Evolutionary conservation across 1,140 invertebrate species (phyloP), one percentile per base, ranked within the genome.

Genomic region (Physella acuta): DNA sequence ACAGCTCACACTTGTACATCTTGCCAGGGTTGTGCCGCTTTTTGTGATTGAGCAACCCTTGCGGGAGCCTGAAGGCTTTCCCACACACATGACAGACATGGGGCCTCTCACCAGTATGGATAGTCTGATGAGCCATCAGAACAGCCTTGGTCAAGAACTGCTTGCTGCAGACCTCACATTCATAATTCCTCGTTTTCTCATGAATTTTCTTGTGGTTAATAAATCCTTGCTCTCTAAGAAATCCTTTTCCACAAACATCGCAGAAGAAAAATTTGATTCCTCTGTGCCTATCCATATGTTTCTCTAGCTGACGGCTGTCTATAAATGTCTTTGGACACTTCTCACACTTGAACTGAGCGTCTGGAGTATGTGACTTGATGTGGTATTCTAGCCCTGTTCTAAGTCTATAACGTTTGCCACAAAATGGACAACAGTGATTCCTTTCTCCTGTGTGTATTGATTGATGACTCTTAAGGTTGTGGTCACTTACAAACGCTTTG

Each of bases 91-190:
- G 62, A 65, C 76, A 78, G 28, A 69, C 55, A 59, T 72, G 73
- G 31, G 71, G 71, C 33, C 71, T 75, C 34, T 73, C 71, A 28
- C 73, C 74, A 61, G 74, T 92, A 83, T 98, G 96, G 71, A 98
- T 98, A 24, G 94, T 86, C 0, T 93, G 91, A 80, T 98, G 96
- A 0, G 94, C 97, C 82, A 97, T 97, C 0, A 98, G 85, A 0
- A 95, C 98, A 0, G 94, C 97, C 37, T 93, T 94, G n/a, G 94
- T 88, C 85, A 97, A 97, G 87, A 98, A 98, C 0, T 93, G 92
- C 82, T 98, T 98, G 3, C 93, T 93, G 79, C 96, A 98, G 0
- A 91, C 93, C 70, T 90, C 88, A 78, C 95, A 98, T 80, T 95
- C 62, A 70, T 76, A 67, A 26, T 39, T 34, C 33, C 55, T 62